Evolutionary conservation across 2,888 invertebrate genomes (phyloP), one percentile per base, ranked within the genome.

Genomic region (Zootermopsis nevadensis): DNA sequence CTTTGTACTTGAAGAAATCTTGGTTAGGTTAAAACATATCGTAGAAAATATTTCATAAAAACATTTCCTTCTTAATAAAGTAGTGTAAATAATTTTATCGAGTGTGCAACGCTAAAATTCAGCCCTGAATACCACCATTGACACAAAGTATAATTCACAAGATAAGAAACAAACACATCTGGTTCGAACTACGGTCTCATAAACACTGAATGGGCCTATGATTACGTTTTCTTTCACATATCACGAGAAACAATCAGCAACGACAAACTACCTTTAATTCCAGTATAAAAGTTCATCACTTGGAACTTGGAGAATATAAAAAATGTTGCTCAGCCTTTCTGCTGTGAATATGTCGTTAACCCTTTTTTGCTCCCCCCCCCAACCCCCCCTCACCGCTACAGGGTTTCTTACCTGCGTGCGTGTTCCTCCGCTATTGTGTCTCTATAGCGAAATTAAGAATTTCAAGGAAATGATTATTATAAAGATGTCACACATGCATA

Each of bases 401-500:
- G 30, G 10, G 72, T 19, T 22, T 33, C 72, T 72, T 30, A 38
- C 15, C 42, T 76, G 76, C 76, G 76, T 76, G 76, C 76, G n/a
- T 27, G 60, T 60, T 30, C 27, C 48, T 42, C n/a, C n/a, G 27
- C 79, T 79, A 79, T 79, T 79, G 79, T 79, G 60, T 79, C 33
- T 35, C 66, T 79, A 79, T 60, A 60, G 38, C 35, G 55, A 66
- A 79, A 79, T 79, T 79, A 55, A 33, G 60, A 77, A 77, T 77
- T 48, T 55, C 19, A 79, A 66, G 79, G 79, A 79, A 79, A 66
- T 79, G 31, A 66, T 79, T 79, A 79, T 79, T 79, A 79, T 66
- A 79, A 79, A 79, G 79, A 35, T 79, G 79, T 79, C 79, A 38
- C 79, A 79, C 79, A 66, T 79, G 66, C 79, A 76, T 42, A 42